Conservation (phyloP, 2,888 invertebrate species). For the Ischnura elegans region DNA sequence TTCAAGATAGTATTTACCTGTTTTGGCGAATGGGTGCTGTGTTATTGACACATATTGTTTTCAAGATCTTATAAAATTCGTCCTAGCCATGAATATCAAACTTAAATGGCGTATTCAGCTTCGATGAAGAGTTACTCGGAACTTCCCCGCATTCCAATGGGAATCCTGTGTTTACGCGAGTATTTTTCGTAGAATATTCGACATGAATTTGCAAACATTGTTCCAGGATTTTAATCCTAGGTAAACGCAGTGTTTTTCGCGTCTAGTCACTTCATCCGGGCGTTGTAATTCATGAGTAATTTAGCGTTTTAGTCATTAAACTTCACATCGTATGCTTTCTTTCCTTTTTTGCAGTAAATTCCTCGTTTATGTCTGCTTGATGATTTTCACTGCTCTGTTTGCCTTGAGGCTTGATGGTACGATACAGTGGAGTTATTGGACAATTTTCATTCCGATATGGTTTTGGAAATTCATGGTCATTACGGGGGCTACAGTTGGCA, state of each 20-base stretch:
- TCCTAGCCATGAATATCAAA: neutral
- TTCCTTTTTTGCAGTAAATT: conserved; percentile 90
- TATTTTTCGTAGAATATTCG: neutral
- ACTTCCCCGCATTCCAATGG: conserved; percentile 14
- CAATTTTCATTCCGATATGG: conserved; percentile 98
- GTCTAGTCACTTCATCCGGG: conserved; percentile 71
- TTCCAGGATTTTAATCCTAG: conserved; percentile 96
- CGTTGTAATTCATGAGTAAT: conserved; percentile 51
- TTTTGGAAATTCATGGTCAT: conserved; percentile 97
- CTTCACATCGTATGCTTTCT: conserved; percentile 70
- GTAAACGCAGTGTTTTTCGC: conserved; percentile 78
- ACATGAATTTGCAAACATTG: conserved; percentile 92
- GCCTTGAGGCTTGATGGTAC: conserved; percentile 93
- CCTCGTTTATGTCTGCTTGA: conserved; percentile 95
- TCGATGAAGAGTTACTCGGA: neutral
- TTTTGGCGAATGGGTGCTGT: neutral
- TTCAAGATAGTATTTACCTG: neutral
- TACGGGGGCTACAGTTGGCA: conserved; percentile 93
- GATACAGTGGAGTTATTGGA: conserved; percentile 97
- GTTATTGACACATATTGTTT: neutral
- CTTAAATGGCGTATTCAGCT: neutral
- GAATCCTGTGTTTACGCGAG: neutral
- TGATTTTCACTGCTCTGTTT: conserved; percentile 94
- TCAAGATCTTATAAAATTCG: neutral
- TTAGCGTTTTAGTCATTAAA: neutral